Evolutionary conservation across 2,888 invertebrate species (phyloP).

Genomic region (Eupithecia abbreviata): DNA sequence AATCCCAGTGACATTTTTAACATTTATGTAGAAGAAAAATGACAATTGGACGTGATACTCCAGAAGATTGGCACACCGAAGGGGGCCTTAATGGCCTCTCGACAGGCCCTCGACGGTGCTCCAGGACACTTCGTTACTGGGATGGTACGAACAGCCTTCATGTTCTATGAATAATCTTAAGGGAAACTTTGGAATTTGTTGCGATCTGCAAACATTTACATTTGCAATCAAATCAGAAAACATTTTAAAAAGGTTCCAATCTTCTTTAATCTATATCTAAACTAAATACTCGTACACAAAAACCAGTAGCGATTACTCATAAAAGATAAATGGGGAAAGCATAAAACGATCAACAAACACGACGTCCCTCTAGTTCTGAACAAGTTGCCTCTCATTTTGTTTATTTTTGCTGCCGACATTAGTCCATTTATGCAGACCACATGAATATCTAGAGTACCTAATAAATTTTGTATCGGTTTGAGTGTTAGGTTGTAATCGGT

Average conservation of each 20-base stretch:
- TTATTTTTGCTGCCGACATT: not conserved
- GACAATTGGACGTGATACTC: slow-evolving; percentile 74
- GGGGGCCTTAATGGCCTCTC: slow-evolving; percentile 81
- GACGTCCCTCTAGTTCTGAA: not conserved
- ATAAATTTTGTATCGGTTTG: not conserved
- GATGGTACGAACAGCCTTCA: slow-evolving; percentile 76
- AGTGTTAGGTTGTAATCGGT: not conserved
- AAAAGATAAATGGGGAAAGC: slow-evolving; percentile 5
- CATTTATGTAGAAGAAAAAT: slow-evolving; percentile 56
- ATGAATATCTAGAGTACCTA: not conserved
- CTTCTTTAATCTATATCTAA: not conserved
- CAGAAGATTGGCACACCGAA: slow-evolving; percentile 77
- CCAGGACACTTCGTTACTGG: slow-evolving; percentile 82
- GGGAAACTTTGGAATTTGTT: slow-evolving; percentile 55
- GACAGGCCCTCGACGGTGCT: slow-evolving; percentile 73
- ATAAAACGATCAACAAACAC: not conserved
- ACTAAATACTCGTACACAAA: not conserved
- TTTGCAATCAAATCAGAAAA: not conserved
- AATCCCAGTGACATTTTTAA: slow-evolving; percentile 11
- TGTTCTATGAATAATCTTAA: slow-evolving; percentile 73
- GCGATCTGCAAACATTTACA: slow-evolving; percentile 44
- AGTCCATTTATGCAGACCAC: not conserved
- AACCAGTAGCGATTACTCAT: not conserved
- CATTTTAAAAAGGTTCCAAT: not conserved
- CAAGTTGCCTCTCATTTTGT: not conserved